These are phyloP conservation scores for Rhinogobius similis DNA, from an alignment of 2,113 vertebrate genomes.

Conservation along the genomic window DNA sequence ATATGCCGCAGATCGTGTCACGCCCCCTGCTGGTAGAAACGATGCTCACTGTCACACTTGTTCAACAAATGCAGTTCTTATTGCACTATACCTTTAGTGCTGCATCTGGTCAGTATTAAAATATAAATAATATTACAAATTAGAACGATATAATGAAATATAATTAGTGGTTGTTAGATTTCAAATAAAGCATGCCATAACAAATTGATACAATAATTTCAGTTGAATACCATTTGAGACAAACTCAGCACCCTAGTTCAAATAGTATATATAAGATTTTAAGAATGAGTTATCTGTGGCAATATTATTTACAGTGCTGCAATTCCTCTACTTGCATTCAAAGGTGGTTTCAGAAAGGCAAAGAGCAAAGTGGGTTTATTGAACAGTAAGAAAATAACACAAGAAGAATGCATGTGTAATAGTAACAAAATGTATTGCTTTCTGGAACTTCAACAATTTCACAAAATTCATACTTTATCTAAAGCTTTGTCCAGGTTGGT, in stretches of 20 bases:
- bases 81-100: neutral
- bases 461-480: conserved; percentile 74
- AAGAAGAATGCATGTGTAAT: neutral
- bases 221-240: too few relatives aligned
- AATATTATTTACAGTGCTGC: conserved; percentile 16
- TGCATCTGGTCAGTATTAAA: neutral
- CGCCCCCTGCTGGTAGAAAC: conserved; percentile 34
- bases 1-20: conserved; percentile 5
- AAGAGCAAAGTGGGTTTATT: neutral
- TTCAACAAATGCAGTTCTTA: neutral
- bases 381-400: conserved; percentile 27
- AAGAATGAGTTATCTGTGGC: conserved; percentile 17
- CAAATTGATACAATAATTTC: neutral
- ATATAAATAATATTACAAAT: neutral
- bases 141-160: neutral
- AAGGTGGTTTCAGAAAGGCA: conserved; percentile 14
- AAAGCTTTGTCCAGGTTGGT: conserved; percentile 89
- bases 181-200: neutral
- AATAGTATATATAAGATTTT: too few relatives aligned
- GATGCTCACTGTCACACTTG: neutral
- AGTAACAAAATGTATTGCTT: neutral
- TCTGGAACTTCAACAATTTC: neutral
- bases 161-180: neutral
- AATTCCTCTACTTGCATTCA: conserved; percentile 17
- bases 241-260: too few relatives aligned